Evolutionary conservation across 2,888 invertebrate genomes (phyloP).

Genomic region (Clunio marinus): DNA sequence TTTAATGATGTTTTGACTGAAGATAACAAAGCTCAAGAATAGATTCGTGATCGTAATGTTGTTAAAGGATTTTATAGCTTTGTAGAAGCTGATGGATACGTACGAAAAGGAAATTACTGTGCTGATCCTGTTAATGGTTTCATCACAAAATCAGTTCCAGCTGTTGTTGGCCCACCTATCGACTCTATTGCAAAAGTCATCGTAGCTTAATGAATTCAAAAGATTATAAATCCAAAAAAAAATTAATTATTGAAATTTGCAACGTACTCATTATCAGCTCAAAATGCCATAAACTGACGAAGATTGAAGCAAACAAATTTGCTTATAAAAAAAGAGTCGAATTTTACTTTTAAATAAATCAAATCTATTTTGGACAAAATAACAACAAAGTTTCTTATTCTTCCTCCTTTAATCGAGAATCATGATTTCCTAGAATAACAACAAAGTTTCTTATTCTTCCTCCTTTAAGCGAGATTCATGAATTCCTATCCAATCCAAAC

Average conservation of each 20-base stretch:
- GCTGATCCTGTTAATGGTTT: constrained; percentile 54
- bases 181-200: too few relatives aligned
- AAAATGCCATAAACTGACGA: not conserved
- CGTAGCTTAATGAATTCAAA: too few relatives aligned
- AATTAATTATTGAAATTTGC: not conserved
- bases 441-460: too few relatives aligned
- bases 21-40: constrained; percentile 53
- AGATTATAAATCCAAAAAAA: too few relatives aligned
- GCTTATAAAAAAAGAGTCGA: not conserved
- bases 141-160: too few relatives aligned
- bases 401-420: too few relatives aligned
- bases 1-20: constrained; percentile 53
- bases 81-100: constrained; percentile 53
- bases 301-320: constrained; percentile 13
- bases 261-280: not conserved
- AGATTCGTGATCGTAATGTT: constrained; percentile 53
- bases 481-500: too few relatives aligned
- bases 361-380: not conserved
- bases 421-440: too few relatives aligned
- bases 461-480: too few relatives aligned
- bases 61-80: constrained; percentile 54
- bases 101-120: constrained; percentile 53
- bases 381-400: not conserved
- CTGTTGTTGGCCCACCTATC: too few relatives aligned
- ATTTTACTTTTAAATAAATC: constrained; percentile 4